Evolutionary conservation across 2,888 invertebrate genomes (phyloP).

Genomic region (Creontiades dilutus): DNA sequence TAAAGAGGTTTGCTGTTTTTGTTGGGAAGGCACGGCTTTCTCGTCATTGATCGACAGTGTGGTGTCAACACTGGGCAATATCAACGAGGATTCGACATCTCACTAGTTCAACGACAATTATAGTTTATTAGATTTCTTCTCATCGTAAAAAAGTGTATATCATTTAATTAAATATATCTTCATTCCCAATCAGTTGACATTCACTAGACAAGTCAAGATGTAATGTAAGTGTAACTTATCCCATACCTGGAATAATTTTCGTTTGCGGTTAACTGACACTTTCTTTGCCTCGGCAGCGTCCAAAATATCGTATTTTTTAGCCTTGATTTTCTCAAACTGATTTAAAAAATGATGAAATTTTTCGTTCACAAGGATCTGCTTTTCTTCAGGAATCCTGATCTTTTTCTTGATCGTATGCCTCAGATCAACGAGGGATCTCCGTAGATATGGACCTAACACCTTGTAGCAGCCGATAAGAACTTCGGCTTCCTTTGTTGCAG

Average conservation of each 20-base stretch:
- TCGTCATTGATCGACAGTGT: too few relatives aligned
- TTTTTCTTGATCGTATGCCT: slow-evolving; percentile 49
- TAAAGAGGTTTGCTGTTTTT: too few relatives aligned
- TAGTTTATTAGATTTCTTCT: too few relatives aligned
- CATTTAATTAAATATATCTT: too few relatives aligned
- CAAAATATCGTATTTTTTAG: slow-evolving; percentile 29
- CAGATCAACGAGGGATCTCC: slow-evolving; percentile 49
- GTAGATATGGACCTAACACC: slow-evolving; percentile 47
- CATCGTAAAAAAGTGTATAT: too few relatives aligned
- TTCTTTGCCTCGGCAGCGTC: slow-evolving; percentile 61
- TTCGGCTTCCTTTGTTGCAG: slow-evolving; percentile 45
- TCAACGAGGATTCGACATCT: too few relatives aligned
- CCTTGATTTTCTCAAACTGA: slow-evolving; percentile 42
- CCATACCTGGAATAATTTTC: slow-evolving; percentile 52
- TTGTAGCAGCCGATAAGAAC: slow-evolving; percentile 60
- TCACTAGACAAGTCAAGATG: neutral
- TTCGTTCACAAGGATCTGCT: neutral
- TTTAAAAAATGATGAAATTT: slow-evolving; percentile 20
- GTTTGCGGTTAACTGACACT: slow-evolving; percentile 1
- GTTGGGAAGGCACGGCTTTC: too few relatives aligned
- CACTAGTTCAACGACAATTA: too few relatives aligned
- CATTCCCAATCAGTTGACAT: neutral
- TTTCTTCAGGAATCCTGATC: neutral
- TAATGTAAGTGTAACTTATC: neutral
- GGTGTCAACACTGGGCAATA: too few relatives aligned